These are phyloP conservation scores for Hypsibius dujardini DNA, from an alignment of 1,140 invertebrate species.

Conservation along the genomic window DNA sequence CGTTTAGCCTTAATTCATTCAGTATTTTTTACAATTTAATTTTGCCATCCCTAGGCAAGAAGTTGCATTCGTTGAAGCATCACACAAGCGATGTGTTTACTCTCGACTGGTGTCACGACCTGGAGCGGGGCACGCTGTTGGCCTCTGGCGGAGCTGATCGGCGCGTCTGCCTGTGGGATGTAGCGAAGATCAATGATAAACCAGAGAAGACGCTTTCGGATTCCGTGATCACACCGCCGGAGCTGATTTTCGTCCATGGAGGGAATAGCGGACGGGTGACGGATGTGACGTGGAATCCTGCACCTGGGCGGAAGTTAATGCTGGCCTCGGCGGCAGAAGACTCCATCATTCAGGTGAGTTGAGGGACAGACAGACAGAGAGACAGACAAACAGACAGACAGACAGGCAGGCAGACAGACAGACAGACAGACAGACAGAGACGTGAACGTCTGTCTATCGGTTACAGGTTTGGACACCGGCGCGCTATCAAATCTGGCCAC, in stretches of 20 bases:
- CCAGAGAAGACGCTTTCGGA: neutral
- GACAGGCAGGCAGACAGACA: too few species aligned
- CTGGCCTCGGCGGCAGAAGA: neutral
- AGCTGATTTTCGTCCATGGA: constrained; percentile 10
- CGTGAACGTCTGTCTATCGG: too few species aligned
- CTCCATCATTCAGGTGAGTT: neutral
- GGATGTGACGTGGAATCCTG: constrained; percentile 12
- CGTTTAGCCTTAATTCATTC: too few species aligned
- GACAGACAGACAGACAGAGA: too few species aligned
- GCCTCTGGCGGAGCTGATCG: constrained; percentile 9
- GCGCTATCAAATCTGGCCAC: neutral
- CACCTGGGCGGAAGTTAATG: neutral
- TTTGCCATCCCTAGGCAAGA: too few species aligned
- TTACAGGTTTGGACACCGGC: too few species aligned
- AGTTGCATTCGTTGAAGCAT: neutral
- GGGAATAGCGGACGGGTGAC: constrained; percentile 10
- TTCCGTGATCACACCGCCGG: neutral
- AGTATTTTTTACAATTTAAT: too few species aligned
- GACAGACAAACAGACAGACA: too few species aligned
- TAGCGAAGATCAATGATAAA: neutral
- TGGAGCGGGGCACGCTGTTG: neutral
- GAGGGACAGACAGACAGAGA: too few species aligned
- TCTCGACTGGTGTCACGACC: constrained; percentile 6
- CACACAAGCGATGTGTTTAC: constrained; percentile 8
- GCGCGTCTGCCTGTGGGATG: constrained; percentile 13